phyloP scores from a whole-genome alignment of 2,113 vertebrate genomes.

The Bettongia penicillata region DNA sequence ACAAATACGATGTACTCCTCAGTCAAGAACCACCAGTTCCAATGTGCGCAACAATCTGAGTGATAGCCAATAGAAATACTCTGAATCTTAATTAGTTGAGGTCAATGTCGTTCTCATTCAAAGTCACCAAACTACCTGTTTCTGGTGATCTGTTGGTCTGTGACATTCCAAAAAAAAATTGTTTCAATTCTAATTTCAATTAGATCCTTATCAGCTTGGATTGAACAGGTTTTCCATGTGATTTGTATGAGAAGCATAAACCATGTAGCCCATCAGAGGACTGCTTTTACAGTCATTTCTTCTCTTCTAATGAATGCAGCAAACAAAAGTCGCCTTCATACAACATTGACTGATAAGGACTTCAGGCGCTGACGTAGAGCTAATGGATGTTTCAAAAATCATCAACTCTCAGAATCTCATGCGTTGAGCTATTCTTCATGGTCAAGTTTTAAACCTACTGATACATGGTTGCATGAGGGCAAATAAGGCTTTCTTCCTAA shows the following conservation, averaged over 20 bases:
- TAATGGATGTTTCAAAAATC: background rate
- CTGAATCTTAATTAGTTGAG: too few relatives aligned
- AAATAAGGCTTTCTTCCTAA: background rate
- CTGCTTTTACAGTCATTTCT: background rate
- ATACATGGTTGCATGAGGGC: background rate
- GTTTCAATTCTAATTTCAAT: background rate
- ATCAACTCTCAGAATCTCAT: background rate
- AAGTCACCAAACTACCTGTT: background rate
- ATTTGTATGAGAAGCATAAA: background rate
- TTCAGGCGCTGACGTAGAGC: background rate
- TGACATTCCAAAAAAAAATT: background rate
- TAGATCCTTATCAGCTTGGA: background rate
- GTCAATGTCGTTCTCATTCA: background rate
- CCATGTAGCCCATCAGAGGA: background rate
- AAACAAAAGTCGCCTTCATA: background rate
- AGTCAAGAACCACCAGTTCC: too few relatives aligned
- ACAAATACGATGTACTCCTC: too few relatives aligned
- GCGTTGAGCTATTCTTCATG: background rate
- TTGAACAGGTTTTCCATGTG: background rate
- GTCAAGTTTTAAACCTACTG: background rate
- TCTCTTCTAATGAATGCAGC: background rate
- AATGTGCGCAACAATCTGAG: too few relatives aligned
- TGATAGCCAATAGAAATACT: too few relatives aligned
- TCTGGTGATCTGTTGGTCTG: background rate
- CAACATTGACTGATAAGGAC: background rate